Base-by-base conservation (phyloP, 2,797 vertebrate species). In the Euphonia xanthogaster region DNA sequence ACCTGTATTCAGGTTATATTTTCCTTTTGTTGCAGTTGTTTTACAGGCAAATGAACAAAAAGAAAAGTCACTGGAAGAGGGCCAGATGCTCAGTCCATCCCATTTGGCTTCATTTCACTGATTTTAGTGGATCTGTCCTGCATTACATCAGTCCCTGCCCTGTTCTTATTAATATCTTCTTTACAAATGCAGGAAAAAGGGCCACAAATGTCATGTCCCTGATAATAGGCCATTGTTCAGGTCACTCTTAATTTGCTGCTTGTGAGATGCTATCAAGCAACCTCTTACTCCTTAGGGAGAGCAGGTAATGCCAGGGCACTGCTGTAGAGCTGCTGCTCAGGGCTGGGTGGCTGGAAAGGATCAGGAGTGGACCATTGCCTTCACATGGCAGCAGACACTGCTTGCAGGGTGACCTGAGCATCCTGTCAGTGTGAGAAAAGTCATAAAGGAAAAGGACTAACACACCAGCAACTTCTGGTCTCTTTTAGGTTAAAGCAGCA, bases 1-100 rank as follows among this genome's bases (percentile, higher is more conserved):
- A 92, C 93, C 94, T 91, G 91, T 74, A 67, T 93, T 92, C 81
- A 61, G 73, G 62, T 88, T 84, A 63, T 54, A 57, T 82, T 93
- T 91, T 71, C 63, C 61, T 67, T 77, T 42, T 42, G 31, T 74
- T 90, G 61, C 31, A 80, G 63, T 27, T 87, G 39, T 85, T 96
- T 92, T 94, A 73, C 74, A 62, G 79, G 31, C 19, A 95, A 90
- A 89, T 44, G 54, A 74, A 45, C 24, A 65, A 42, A 33, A 44
- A 51, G 25, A 89, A 72, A 50, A 86, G 53, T 70, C 37, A 8
- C 20, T 79, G 61, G 71, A 40, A 91, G 44, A 30, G 35, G 23
- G 35, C 31, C 67, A 76, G 30, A 77, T 78, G 25, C 66, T 90
- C 54, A 54, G 15, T 20, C 50, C 44, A 17, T 72, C 28, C 54